Percentiles rank a stretch among this genome's conserved stretches.
Evolutionary conservation across 2,113 vertebrate species (phyloP).

Genomic region (Trichomycterus rosablanca): DNA sequence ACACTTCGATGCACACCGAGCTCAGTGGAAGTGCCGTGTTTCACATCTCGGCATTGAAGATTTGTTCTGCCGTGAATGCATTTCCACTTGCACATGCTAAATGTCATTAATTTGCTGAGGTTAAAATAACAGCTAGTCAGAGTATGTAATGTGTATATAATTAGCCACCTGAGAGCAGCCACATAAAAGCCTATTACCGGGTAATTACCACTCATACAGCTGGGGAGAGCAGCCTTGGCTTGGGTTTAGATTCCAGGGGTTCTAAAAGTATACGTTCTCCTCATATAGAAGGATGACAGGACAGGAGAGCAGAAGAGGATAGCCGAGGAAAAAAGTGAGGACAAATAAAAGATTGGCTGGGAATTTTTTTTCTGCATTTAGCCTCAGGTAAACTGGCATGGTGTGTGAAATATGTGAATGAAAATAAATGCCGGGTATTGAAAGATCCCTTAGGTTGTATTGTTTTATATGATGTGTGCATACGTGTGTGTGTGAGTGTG

Average conservation of each 20-base stretch:
- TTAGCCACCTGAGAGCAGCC: constrained; percentile 72
- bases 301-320: constrained; percentile 20
- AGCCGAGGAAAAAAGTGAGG: constrained; percentile 15
- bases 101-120: constrained; percentile 68
- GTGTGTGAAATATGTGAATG: constrained; percentile 33
- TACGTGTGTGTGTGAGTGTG: constrained; percentile 8
- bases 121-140: constrained; percentile 68
- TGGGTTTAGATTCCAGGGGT: constrained; percentile 60
- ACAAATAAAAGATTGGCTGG: constrained; percentile 12
- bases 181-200: constrained; percentile 73
- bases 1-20: constrained; percentile 3
- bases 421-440: constrained; percentile 27
- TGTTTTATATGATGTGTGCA: constrained; percentile 35
- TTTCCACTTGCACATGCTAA: constrained; percentile 57
- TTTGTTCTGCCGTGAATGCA: constrained; percentile 45
- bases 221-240: constrained; percentile 61
- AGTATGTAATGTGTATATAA: constrained; percentile 73
- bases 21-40: constrained; percentile 31
- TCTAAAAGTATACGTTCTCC: constrained; percentile 65
- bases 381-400: constrained; percentile 42
- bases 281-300: constrained; percentile 45
- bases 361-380: constrained; percentile 25
- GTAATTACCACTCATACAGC: constrained; percentile 69
- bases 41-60: constrained; percentile 37
- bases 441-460: constrained; percentile 36